phyloP scores from a whole-genome alignment of 2,113 vertebrate species.

The Eidolon helvum region DNA sequence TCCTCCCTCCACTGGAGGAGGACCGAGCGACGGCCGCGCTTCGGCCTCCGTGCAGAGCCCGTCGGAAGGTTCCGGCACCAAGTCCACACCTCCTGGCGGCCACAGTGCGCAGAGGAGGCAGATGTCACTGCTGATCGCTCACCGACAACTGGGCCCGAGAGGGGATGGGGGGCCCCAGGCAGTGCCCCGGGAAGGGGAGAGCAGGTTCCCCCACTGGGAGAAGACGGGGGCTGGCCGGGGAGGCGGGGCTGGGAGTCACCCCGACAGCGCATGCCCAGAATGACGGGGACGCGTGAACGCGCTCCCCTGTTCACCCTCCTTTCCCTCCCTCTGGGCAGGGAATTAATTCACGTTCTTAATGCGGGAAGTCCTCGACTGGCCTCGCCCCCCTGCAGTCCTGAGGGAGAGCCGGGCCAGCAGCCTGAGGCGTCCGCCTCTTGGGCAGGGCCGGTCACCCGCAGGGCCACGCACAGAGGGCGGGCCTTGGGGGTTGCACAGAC shows the following conservation, averaged over 20 bases:
- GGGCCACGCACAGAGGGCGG: fast-evolving
- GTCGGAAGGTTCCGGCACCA: background rate
- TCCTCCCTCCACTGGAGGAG: background rate
- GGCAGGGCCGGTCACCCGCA: fast-evolving
- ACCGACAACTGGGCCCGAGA: background rate
- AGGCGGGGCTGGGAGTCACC: background rate
- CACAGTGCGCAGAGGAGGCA: fast-evolving
- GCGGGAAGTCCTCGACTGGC: slow-evolving; percentile 45
- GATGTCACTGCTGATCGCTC: too few species aligned
- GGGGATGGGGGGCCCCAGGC: background rate
- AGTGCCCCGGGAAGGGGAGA: background rate
- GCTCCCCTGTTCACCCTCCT: background rate
- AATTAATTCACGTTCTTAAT: slow-evolving; percentile 38
- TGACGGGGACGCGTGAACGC: background rate
- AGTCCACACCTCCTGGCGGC: background rate
- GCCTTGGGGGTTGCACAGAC: background rate
- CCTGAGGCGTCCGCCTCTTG: slow-evolving; percentile 12
- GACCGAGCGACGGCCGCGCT: background rate
- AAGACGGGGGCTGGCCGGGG: too few species aligned
- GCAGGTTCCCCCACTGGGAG: fast-evolving
- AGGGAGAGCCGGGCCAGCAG: slow-evolving; percentile 46
- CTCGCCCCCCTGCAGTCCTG: slow-evolving; percentile 52
- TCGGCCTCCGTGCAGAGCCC: background rate
- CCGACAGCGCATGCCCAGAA: background rate
- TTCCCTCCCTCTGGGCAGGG: slow-evolving; percentile 57